A percentile compares a stretch with the other conserved stretches of the same genome.
These are phyloP conservation scores for Cinclus mexicanus DNA, from an alignment of 2,113 vertebrate genomes.

Conservation along the genomic window DNA sequence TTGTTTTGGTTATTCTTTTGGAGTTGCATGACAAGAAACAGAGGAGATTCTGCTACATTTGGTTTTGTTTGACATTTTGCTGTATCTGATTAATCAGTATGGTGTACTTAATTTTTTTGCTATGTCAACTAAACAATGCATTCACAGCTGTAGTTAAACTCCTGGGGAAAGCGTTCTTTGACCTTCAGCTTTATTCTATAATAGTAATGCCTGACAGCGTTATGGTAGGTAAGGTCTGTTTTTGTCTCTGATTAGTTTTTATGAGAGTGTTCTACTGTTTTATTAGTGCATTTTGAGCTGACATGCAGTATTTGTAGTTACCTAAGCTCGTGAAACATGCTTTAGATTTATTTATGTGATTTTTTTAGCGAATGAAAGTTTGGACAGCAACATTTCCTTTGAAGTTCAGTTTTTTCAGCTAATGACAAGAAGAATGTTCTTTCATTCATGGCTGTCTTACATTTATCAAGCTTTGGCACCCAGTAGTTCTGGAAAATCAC, in stretches of 20 bases:
- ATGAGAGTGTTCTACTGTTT: neutral
- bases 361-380: neutral
- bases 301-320: neutral
- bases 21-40: conserved; percentile 19
- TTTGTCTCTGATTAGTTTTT: neutral
- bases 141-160: neutral
- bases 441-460: neutral
- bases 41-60: neutral
- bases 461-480: neutral
- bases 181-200: neutral
- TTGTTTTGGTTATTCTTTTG: neutral
- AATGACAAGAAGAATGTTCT: neutral
- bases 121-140: neutral
- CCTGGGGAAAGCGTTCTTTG: neutral
- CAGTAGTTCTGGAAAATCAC: neutral
- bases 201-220: neutral
- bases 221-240: neutral
- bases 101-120: neutral
- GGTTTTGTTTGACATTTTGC: conserved; percentile 11
- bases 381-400: neutral
- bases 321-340: neutral
- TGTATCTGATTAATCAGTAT: conserved; percentile 11
- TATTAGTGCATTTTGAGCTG: neutral
- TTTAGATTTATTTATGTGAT: neutral
- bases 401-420: neutral